phyloP scores from a whole-genome alignment of 2,113 vertebrate genomes.

The Pipa parva region DNA sequence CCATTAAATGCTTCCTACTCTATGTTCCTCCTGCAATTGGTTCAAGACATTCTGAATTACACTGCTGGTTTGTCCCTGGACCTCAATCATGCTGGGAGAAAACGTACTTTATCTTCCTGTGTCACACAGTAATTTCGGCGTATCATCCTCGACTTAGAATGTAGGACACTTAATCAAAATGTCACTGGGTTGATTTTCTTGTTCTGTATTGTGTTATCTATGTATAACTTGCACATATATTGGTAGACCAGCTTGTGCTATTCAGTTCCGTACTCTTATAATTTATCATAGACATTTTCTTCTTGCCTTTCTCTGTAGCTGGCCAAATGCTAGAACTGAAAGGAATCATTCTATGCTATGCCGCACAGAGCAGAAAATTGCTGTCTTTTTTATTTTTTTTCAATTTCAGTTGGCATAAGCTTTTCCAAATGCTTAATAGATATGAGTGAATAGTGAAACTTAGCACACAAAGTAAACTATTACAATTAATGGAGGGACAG shows the following conservation, averaged over 20 bases:
- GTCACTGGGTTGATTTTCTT: conserved; percentile 42
- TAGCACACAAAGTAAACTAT: neutral
- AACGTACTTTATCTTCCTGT: conserved; percentile 39
- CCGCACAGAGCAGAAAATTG: neutral
- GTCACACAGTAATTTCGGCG: conserved; percentile 39
- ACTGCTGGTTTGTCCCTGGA: conserved; percentile 36
- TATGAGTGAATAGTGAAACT: neutral
- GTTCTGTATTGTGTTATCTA: conserved; percentile 43
- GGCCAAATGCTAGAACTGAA: neutral
- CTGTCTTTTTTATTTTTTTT: neutral
- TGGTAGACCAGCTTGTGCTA: conserved; percentile 35
- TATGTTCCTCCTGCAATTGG: conserved; percentile 29
- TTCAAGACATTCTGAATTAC: conserved; percentile 33
- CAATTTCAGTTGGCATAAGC: neutral
- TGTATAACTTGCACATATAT: conserved; percentile 43
- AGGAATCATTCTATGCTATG: neutral
- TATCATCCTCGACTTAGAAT: conserved; percentile 43
- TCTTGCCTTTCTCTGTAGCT: neutral
- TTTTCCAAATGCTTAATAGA: neutral
- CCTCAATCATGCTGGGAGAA: conserved; percentile 39
- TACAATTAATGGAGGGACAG: neutral
- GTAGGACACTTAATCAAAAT: conserved; percentile 43
- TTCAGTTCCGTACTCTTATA: conserved; percentile 23
- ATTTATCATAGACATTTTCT: neutral
- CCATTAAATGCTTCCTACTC: conserved; percentile 25